Base-by-base conservation (phyloP, 1,140 invertebrate species). In the Helicoverpa armigera region DNA sequence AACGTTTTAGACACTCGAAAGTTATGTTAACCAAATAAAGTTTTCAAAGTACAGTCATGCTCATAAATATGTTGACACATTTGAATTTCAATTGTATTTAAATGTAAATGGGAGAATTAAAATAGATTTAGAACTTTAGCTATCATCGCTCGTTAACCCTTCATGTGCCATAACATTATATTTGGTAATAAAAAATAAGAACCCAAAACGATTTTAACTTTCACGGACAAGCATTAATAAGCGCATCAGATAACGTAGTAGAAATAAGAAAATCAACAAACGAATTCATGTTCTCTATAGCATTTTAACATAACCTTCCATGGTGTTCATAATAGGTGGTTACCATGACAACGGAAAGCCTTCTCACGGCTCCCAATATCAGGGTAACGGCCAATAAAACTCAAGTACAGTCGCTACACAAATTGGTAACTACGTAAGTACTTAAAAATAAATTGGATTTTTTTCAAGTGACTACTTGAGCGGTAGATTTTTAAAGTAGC, bases 301-400 rank as follows among this genome's bases (percentile, higher is more conserved):
- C 60, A 77, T 61, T 77, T 77, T 63, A 61, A 43, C 61, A 67
- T 77, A 67, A 85, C 78, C 65, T 81, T 77, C 82, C 67, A 73
- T 81, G 83, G 65, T 80, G 81, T 60, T 63, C 77, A 81, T 82
- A 85, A 87, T 83, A 79, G 61, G 54, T 53, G 75, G 87, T 90
- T 85, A 76, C 82, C 85, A 85, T 87, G 78, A 83, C 69, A 75
- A 88, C 85, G 65, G 78, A 86, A 85, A 82, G 73, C 78, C 82
- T 82, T 81, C 80, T 85, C 82, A 83, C 83, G 81, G 82, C 67
- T 83, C 81, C 83, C 85, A 89, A 89, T 90, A 90, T 87, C 87
- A 86, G 84, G 79, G 81, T 84, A 89, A 87, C 81, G 83, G 85
- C 86, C 87, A 86, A 89, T 91, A 89, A 90, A 90, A 88, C 82